These are phyloP conservation scores for Drosophila kanapiae DNA, from an alignment of 1,140 invertebrate species.

Conservation along the genomic window DNA sequence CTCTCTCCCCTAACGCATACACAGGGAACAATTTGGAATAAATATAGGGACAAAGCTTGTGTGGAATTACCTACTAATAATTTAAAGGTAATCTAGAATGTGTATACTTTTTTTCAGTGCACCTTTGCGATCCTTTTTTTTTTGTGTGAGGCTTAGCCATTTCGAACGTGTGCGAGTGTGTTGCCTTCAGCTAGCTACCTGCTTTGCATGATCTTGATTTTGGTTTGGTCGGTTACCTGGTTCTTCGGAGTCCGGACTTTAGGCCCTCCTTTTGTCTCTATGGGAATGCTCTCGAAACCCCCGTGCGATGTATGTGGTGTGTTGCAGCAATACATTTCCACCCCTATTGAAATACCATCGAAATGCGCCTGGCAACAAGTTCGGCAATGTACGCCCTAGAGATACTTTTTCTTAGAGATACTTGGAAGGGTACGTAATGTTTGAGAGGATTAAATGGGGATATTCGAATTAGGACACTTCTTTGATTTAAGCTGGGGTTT, in stretches of 20 bases:
- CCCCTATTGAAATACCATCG: slow-evolving; percentile 52
- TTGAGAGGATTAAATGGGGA: background rate
- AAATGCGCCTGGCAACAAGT: slow-evolving; percentile 59
- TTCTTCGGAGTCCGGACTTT: slow-evolving; percentile 23
- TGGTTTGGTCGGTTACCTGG: slow-evolving; percentile 56
- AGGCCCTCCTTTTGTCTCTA: slow-evolving; percentile 31
- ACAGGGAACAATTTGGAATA: background rate
- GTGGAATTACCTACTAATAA: background rate
- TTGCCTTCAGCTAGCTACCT: slow-evolving; percentile 52
- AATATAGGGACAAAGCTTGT: background rate
- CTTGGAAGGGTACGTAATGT: background rate
- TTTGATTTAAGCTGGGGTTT: background rate
- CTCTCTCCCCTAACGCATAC: slow-evolving; percentile 26
- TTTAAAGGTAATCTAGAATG: background rate
- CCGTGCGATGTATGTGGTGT: slow-evolving; percentile 15
- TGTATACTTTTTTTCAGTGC: background rate
- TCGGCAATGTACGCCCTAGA: slow-evolving; percentile 2
- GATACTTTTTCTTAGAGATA: slow-evolving; percentile 2
- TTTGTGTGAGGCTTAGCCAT: slow-evolving; percentile 22
- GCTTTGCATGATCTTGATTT: slow-evolving; percentile 66
- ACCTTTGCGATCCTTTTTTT: slow-evolving; percentile 36
- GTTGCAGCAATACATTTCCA: slow-evolving; percentile 56
- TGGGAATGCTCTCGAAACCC: slow-evolving; percentile 50
- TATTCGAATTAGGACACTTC: slow-evolving; percentile 1
- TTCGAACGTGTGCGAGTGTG: slow-evolving; percentile 33